phyloP scores from a whole-genome alignment of 1,140 invertebrate genomes.

The Philotrypesis tridentata region DNA sequence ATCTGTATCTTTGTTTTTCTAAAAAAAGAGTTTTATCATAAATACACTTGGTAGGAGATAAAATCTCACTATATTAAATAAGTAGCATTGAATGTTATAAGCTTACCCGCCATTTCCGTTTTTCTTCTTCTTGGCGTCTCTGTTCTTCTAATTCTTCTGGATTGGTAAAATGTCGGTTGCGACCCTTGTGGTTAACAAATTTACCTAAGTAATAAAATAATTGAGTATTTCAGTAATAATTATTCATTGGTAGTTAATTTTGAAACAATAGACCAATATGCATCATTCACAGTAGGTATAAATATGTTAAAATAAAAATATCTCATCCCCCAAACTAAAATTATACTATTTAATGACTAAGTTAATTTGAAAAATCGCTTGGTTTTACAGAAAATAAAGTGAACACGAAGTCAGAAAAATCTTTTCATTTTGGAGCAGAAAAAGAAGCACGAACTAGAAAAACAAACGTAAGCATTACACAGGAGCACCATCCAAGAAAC shows the following conservation, averaged over 20 bases:
- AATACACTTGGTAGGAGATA: not conserved
- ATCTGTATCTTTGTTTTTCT: constrained; percentile 77
- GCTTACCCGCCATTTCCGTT: constrained; percentile 81
- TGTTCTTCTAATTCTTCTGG: constrained; percentile 93
- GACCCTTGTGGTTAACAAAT: constrained; percentile 93
- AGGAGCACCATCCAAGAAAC: no score
- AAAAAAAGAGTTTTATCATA: constrained; percentile 49
- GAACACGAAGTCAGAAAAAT: no score
- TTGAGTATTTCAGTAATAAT: not conserved
- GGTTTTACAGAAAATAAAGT: no score
- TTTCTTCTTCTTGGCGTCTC: constrained; percentile 83
- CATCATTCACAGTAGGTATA: no score
- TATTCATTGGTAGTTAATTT: not conserved
- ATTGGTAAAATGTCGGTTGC: constrained; percentile 93
- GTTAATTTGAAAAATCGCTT: no score
- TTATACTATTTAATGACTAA: no score
- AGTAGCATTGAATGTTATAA: constrained; percentile 19
- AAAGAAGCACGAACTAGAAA: no score
- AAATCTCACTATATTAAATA: not conserved
- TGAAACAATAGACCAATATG: not conserved
- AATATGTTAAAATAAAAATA: no score
- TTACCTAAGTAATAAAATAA: constrained; percentile 78
- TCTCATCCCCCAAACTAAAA: no score
- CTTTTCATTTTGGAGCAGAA: no score
- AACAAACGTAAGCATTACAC: not conserved